Evolutionary conservation across 1,140 invertebrate genomes (phyloP), one percentile per base, ranked within the genome.

Genomic region (Microplitis mediator): DNA sequence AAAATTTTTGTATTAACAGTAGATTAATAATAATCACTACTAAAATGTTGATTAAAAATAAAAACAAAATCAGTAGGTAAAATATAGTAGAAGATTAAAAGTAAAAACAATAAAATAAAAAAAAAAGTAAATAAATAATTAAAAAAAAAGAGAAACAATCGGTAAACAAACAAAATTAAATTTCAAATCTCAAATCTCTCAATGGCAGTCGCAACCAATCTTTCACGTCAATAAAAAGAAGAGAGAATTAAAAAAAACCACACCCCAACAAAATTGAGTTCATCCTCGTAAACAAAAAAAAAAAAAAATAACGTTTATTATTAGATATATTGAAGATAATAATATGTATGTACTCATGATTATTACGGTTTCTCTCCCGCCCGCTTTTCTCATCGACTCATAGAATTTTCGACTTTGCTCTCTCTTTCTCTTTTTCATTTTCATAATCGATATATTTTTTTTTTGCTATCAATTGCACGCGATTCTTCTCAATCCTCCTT

Each of bases 161-260:
- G 85, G 77, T 81, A 84, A 83, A 71, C 82, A 84, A 87, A 85
- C 83, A 84, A 83, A 83, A 81, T 80, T 78, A 67, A 63, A 63
- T 85, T 85, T 82, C 82, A 82, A 72, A 75, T 68, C 39, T 73
- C 58, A 83, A 76, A 80, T 78, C 78, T 58, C 78, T 45, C 39
- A 45, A 45, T 45, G 39, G 39, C 39, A 81, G 72, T 74, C 60
- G 69, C 74, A 77, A 70, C 71, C 76, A 78, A 74, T 73, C 73
- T 62, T 70, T 78, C 74, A 78, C 69, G 70, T 76, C 60, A 76
- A 71, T 67, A 76, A 75, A 75, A 76, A 74, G 69, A 68, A 72
- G 81, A 79, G 82, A 85, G 84, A 76, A 86, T 81, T 78, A 83
- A 81, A 82, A 80, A 82, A 86, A 85, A 80, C 82, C 84, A 87